phyloP scores from a whole-genome alignment of 64 coral and sea anemone species.

The Montipora cactus region DNA sequence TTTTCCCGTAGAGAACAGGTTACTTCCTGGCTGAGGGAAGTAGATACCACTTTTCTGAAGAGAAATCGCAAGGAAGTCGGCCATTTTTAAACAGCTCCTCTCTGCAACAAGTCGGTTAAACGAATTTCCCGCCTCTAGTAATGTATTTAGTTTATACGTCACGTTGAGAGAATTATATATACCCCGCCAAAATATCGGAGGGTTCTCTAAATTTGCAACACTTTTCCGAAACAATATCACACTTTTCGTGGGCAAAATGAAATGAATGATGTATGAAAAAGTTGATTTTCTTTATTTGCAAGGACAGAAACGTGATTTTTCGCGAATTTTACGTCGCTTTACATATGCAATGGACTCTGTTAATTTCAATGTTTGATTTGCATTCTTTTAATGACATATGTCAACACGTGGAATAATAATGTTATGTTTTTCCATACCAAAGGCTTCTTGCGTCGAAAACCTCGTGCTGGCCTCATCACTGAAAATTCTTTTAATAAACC shows the following conservation, averaged over 20 bases:
- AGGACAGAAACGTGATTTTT: too few species aligned
- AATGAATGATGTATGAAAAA: background rate
- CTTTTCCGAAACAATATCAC: background rate
- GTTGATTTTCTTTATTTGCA: background rate
- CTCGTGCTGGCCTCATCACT: background rate
- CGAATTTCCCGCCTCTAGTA: slow-evolving; percentile 83
- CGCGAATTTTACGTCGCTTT: background rate
- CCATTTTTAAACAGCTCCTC: slow-evolving; percentile 91
- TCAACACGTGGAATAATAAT: slow-evolving; percentile 36
- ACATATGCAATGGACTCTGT: background rate
- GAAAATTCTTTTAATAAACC: background rate
- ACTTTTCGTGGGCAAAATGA: background rate
- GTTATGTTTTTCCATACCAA: slow-evolving; percentile 18
- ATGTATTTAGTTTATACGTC: slow-evolving; percentile 67
- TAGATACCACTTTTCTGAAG: slow-evolving; percentile 93
- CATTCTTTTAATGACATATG: slow-evolving; percentile 1
- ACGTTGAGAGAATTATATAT: slow-evolving; percentile 57
- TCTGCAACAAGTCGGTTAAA: slow-evolving; percentile 47
- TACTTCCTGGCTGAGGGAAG: slow-evolving; percentile 84
- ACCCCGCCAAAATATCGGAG: slow-evolving; percentile 34
- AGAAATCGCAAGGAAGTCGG: slow-evolving; percentile 90
- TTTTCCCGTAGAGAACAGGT: slow-evolving; percentile 69
- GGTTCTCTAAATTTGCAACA: background rate
- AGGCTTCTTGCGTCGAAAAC: background rate
- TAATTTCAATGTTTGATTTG: background rate